These are phyloP conservation scores for Oreonectes daqikongensis DNA, from an alignment of 2,797 vertebrate species.

Conservation along the genomic window DNA sequence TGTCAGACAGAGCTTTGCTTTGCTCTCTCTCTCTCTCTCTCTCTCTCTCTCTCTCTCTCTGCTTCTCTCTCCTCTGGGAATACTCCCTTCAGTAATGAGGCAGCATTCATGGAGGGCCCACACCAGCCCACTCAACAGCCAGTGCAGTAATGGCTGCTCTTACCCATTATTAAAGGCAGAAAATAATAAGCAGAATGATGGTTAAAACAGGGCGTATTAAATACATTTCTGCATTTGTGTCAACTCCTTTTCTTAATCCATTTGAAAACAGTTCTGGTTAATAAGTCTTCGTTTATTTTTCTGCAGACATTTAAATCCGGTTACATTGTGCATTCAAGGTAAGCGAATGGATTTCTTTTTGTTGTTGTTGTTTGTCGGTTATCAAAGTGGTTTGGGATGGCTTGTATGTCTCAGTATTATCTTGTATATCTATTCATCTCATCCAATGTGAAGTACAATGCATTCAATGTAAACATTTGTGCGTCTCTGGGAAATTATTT, in stretches of 20 bases:
- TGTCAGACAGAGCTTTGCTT: no score
- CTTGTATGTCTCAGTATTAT: neutral
- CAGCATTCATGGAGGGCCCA: conserved; percentile 60
- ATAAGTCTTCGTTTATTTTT: conserved; percentile 36
- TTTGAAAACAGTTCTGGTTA: neutral
- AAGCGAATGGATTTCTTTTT: conserved; percentile 57
- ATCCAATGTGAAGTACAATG: neutral
- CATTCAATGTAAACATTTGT: no score
- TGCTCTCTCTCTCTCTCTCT: conserved; percentile 15
- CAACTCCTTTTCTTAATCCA: neutral
- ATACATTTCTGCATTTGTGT: neutral
- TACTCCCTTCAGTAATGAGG: conserved; percentile 64
- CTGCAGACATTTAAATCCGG: conserved; percentile 67
- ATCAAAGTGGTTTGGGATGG: neutral
- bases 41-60: conserved; percentile 54
- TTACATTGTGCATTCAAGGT: conserved; percentile 70
- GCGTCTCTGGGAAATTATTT: no score
- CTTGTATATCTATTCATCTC: neutral
- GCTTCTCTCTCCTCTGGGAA: conserved; percentile 61
- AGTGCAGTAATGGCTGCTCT: conserved; percentile 54
- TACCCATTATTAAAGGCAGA: conserved; percentile 45
- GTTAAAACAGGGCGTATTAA: neutral
- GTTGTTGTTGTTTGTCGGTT: neutral
- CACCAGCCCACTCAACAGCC: conserved; percentile 60
- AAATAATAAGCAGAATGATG: conserved; percentile 29